Evolutionary conservation across 2,888 invertebrate species (phyloP), one percentile per base, ranked within the genome.

Genomic region (Laothoe populi): DNA sequence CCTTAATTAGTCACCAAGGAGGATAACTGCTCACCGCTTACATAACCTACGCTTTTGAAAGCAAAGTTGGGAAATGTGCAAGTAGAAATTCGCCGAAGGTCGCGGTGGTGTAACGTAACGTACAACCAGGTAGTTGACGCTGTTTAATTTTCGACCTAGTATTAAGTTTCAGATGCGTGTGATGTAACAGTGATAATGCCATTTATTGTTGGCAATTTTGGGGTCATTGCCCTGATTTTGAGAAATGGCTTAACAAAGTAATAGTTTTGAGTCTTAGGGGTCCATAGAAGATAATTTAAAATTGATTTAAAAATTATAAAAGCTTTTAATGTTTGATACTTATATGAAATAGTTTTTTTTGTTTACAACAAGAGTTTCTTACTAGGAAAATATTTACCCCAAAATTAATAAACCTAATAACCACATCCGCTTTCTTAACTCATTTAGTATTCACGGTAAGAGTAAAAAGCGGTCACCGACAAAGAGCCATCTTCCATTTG

Each of bases 41-140:
- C 63, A 63, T 63, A 63, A 63, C 38, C n/a, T 31, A 7, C 61
- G 35, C 38, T 60, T 57, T 60, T 60, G 63, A 57, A 60, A 63
- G 46, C 13, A 8, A 16, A 46, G 19, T 63, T 63, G 60, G 44
- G 63, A 63, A 61, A 65, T 67, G 60, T 66, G 61, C 53, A 53
- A 60, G 68, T 68, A 78, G 73, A 76, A 78, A 76, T 72, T 69
- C 63, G 21, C 57, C 44, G 78, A 78, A 78, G 78, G 78, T 78
- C 76, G 67, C 7, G 11, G 66, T 76, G 78, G 71, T 71, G 71
- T 66, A 70, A 73, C 48, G 60, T 72, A 63, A 57, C 63, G 63
- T 68, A 57, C 16, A 11, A 53, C 24, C 26, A 26, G 49, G 63
- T 26, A 44, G n/a, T 62, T 66, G 61, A 69, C 62, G 64, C 63